Evolutionary conservation across 2,797 vertebrate genomes (phyloP), one percentile per base, ranked within the genome.

Genomic region (Limnodromus scolopaceus): DNA sequence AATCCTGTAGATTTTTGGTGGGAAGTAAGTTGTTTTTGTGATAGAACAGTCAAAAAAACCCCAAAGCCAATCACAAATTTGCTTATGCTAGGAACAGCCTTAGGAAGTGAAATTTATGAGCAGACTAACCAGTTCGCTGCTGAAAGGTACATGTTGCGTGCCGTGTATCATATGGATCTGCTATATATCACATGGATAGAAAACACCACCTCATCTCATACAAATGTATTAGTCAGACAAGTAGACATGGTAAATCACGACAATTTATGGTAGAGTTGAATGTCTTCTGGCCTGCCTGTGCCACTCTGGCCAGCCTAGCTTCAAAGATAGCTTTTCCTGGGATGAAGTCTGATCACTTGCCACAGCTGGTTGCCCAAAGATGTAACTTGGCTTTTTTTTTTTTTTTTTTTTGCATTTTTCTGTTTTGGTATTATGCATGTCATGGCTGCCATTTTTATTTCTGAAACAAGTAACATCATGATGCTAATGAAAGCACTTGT

Each of bases 351-450:
- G 27, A 60, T 92, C 25, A 34, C 41, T 30, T 91, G 39, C 68
- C 74, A 55, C 85, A 94, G 81, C 49, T 89, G 74, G 61, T 88
- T 94, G 78, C 87, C 65, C 81, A 80, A 48, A 96, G 77, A 96
- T 96, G 90, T 91, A 91, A 81, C 74, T 96, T 92, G 90, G 55
- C 34, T 43, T 20, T 45, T 43, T 13, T 87, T 89, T 93, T 70
- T 70, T 32, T 69, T 17, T 92, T 69, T 20, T 83, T 43, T n/a
- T n/a, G n/a, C 41, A 61, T 95, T 83, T 80, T 14, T 91, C 93
- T 92, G 63, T 92, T 96, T 94, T 82, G 63, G 20, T 25, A 32
- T 94, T 78, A 45, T 55, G 36, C 39, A 43, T 78, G 13, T 48
- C 48, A 28, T 71, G n/a, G 27, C 53, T 95, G 39, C 32, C n/a